Conservation (phyloP, 30 jellyfish, hydroid and myxozoan species). For the Aurelia aurita complex sp. Pacific region DNA sequence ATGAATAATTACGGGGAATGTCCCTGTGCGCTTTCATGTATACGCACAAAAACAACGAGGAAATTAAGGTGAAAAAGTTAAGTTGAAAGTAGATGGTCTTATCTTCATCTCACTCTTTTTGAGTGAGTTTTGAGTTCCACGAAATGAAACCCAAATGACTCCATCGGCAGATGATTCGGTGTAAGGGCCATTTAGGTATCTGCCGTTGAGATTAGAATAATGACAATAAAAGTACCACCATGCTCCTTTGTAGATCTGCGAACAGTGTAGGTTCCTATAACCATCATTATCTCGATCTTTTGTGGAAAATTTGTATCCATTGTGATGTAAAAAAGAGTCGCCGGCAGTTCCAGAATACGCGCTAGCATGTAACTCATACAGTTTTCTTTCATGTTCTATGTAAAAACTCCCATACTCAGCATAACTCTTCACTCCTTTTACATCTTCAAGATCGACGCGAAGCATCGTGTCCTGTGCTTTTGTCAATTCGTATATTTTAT, state of each 20-base stretch:
- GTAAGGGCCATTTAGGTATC: constrained; percentile 3
- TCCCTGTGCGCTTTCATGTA: too few relatives aligned
- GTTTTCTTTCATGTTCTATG: constrained; percentile 2
- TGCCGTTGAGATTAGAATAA: constrained; percentile 35
- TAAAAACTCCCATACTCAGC: constrained; percentile 25
- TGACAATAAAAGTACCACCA: constrained; percentile 48
- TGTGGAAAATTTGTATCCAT: constrained; percentile 32
- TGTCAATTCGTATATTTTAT: constrained; percentile 10
- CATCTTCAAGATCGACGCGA: constrained; percentile 18
- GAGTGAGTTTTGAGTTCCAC: neutral
- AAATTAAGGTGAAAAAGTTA: too few relatives aligned
- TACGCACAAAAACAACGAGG: too few relatives aligned
- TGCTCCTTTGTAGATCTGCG: constrained; percentile 23
- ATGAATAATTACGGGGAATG: too few relatives aligned
- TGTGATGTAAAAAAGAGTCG: constrained; percentile 21
- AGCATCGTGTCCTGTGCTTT: constrained; percentile 3
- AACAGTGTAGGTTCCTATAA: neutral
- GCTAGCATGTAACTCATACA: constrained; percentile 9
- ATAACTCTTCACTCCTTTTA: constrained; percentile 7
- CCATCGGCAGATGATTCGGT: constrained; percentile 8
- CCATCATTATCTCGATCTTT: constrained; percentile 11
- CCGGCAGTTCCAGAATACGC: constrained; percentile 40
- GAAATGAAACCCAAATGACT: constrained; percentile 6
- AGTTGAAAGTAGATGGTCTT: neutral
- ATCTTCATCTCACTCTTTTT: constrained; percentile 42